These are phyloP conservation scores for Salvator merianae DNA, from an alignment of 2,113 vertebrate genomes.

Conservation along the genomic window DNA sequence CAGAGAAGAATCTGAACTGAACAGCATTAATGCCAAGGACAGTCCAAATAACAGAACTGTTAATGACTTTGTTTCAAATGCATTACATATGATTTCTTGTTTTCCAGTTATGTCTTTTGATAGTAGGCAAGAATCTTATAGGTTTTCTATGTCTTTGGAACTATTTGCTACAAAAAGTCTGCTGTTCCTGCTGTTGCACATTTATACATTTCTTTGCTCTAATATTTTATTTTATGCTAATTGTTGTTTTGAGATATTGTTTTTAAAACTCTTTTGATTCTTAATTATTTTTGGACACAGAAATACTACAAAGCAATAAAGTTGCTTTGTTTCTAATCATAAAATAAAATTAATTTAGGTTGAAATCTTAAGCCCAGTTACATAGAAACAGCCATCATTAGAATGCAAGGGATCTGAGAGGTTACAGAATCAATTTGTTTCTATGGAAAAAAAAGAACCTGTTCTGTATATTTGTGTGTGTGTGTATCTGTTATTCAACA, in stretches of 20 bases:
- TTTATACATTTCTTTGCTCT: neutral
- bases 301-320: neutral
- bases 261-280: neutral
- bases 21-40: neutral
- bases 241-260: neutral
- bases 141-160: neutral
- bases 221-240: neutral
- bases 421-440: neutral
- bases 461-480: neutral
- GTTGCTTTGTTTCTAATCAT: neutral
- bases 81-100: neutral
- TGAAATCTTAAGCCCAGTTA: neutral
- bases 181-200: neutral
- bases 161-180: no score
- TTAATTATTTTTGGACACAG: neutral
- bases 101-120: neutral
- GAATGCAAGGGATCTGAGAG: neutral
- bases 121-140: neutral
- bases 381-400: neutral
- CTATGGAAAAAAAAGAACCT: neutral
- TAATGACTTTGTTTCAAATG: neutral
- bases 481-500: neutral
- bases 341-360: neutral
- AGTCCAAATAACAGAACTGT: neutral
- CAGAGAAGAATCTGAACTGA: neutral